Percentiles rank a stretch among this genome's conserved stretches.
Evolutionary conservation across 2,113 vertebrate genomes (phyloP).

Genomic region (Oxyruncus cristatus): DNA sequence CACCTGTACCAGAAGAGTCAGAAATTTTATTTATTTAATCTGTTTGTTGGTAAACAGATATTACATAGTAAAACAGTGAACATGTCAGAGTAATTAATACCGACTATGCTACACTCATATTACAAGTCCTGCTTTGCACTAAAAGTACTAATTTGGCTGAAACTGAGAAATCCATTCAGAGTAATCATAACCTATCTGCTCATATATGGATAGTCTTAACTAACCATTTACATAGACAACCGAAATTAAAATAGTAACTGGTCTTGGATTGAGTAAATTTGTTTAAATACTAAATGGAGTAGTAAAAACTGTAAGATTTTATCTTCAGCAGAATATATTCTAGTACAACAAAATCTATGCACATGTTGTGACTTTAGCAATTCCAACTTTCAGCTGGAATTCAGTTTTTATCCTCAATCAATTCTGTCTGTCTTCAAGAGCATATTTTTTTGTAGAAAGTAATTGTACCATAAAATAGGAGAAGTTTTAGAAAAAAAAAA

Average conservation of each 20-base stretch:
- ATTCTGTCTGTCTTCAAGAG: constrained; percentile 28
- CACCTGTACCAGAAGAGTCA: background rate
- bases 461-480: constrained; percentile 27
- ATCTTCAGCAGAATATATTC: constrained; percentile 25
- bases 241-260: constrained; percentile 44
- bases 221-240: constrained; percentile 40
- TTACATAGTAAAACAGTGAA: background rate
- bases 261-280: constrained; percentile 35
- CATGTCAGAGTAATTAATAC: background rate
- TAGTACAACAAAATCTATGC: constrained; percentile 31
- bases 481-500: background rate
- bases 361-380: constrained; percentile 53
- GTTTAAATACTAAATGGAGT: constrained; percentile 14
- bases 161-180: constrained; percentile 69
- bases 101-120: constrained; percentile 31
- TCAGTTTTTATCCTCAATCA: constrained; percentile 43
- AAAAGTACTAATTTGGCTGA: constrained; percentile 63
- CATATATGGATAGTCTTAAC: constrained; percentile 46
- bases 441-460: background rate
- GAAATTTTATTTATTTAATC: background rate
- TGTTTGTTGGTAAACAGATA: background rate
- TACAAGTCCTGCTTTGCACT: constrained; percentile 48
- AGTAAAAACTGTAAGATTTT: constrained; percentile 16
- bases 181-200: constrained; percentile 53
- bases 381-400: constrained; percentile 28